Evolutionary conservation across 2,797 vertebrate genomes (phyloP).

Genomic region (Lateolabrax maculatus): DNA sequence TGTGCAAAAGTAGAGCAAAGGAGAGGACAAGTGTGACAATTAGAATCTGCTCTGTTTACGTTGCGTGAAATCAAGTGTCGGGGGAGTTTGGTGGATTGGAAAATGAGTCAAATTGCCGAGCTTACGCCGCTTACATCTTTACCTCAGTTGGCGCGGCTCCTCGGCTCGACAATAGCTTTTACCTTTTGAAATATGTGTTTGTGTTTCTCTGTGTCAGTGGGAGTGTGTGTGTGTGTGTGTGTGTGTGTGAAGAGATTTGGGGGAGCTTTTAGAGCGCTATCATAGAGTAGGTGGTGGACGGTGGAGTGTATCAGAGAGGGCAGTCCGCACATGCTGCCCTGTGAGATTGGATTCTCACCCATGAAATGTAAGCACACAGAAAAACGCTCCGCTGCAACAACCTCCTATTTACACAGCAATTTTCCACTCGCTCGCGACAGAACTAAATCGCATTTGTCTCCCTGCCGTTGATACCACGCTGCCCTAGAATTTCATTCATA

Average conservation of each 20-base stretch:
- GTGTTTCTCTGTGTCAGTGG: slow-evolving; percentile 65
- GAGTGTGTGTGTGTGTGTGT: slow-evolving; percentile 52
- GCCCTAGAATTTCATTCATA: slow-evolving; percentile 75
- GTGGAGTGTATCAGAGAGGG: slow-evolving; percentile 76
- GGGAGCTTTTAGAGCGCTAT: slow-evolving; percentile 81
- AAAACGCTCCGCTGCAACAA: slow-evolving; percentile 77
- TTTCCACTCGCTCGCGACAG: slow-evolving; percentile 79
- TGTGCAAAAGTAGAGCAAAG: slow-evolving; percentile 30
- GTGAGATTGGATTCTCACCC: slow-evolving; percentile 84
- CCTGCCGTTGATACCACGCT: slow-evolving; percentile 68
- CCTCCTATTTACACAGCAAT: slow-evolving; percentile 85
- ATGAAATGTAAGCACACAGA: slow-evolving; percentile 84
- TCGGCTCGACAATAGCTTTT: slow-evolving; percentile 58
- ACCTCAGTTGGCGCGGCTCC: slow-evolving; percentile 48
- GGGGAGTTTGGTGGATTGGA: slow-evolving; percentile 65
- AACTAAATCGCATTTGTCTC: slow-evolving; percentile 79
- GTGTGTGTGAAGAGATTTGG: slow-evolving; percentile 70
- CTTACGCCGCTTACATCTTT: slow-evolving; percentile 52
- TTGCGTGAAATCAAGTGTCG: slow-evolving; percentile 63
- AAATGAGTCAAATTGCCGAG: slow-evolving; percentile 70
- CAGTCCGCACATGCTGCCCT: slow-evolving; percentile 76
- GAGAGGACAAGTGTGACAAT: slow-evolving; percentile 62
- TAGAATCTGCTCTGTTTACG: slow-evolving; percentile 68
- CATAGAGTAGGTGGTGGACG: slow-evolving; percentile 80
- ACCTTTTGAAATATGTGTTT: slow-evolving; percentile 72